Base-by-base conservation (phyloP, 2,113 vertebrate species). In the Cygnus buccinator region DNA sequence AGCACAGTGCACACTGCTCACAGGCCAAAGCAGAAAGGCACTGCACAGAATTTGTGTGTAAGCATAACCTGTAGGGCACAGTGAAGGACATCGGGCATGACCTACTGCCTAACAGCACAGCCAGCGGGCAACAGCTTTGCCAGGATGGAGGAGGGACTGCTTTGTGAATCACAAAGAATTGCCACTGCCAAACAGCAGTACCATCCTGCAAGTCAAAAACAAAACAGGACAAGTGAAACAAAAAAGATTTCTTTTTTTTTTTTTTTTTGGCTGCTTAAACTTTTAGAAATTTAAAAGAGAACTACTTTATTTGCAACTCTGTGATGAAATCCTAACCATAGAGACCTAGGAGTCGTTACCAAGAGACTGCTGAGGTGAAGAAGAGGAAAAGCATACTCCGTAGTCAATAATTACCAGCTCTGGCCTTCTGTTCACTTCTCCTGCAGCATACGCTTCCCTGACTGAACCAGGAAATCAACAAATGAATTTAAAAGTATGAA, bases 381-480 rank as follows among this genome's bases (percentile, higher is more conserved):
- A 79, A 91, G 28, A 89, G 26, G 14, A 63, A 84, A 71, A 61
- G 37, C 39, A 59, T 1, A 1, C 33, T 82, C 50, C 23, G 19
- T 26, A 39, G 80, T 72, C 77, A 80, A 17, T 65, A 72, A 58
- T 48, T 3, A 84, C 84, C 68, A 96, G 72, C 61, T 86, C 76
- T 75, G 72, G 65, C 81, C 65, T 59, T 41, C 59, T 72, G 74
- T 31, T 90, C 25, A 28, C 28, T 90, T 71, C 52, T 93, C 37
- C 65, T 37, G 41, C 86, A 81, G 61, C 1, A 0, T 65, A 50
- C 11, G 28, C 57, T 78, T 87, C 1, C 0, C 61, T 61, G 62
- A 31, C 44, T 59, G 82, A 93, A 94, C 46, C 79, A 95, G 78
- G 88, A 95, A 95, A 96, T 4, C 71, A 76, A 83, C 37, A 91